These are phyloP conservation scores for Drosophila setosimentum DNA, from an alignment of 2,888 invertebrate genomes.

Conservation along the genomic window DNA sequence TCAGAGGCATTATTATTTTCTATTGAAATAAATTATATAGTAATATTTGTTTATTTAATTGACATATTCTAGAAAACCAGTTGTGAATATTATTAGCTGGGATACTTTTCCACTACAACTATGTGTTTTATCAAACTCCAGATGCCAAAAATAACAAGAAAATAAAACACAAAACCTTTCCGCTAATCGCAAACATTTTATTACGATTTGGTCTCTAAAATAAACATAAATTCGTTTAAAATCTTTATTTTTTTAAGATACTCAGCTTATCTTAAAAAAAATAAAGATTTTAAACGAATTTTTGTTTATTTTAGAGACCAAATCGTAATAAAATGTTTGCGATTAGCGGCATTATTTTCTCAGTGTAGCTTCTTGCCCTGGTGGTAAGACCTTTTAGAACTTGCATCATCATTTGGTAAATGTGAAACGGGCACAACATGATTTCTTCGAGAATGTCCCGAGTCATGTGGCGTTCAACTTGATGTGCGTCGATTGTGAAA, in stretches of 20 bases:
- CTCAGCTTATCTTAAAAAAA: not conserved
- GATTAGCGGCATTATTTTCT: constrained; percentile 1
- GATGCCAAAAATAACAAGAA: not conserved
- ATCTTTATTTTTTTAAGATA: too few relatives aligned
- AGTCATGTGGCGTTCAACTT: constrained; percentile 45
- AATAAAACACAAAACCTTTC: not conserved
- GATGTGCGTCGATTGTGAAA: constrained; percentile 60
- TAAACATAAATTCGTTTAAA: too few relatives aligned
- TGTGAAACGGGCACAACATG: constrained; percentile 42
- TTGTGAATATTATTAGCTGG: not conserved
- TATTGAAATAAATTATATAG: not conserved
- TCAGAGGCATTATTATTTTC: not conserved
- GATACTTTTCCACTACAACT: not conserved
- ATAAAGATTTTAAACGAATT: not conserved
- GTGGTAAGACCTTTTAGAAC: constrained; percentile 43
- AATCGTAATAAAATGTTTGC: too few relatives aligned
- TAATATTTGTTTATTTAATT: not conserved
- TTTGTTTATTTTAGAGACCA: not conserved
- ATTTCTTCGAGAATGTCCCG: constrained; percentile 38
- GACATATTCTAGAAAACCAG: not conserved
- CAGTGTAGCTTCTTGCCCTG: constrained; percentile 13
- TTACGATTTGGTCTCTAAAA: not conserved
- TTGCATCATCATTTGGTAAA: constrained; percentile 55
- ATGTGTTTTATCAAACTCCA: not conserved
- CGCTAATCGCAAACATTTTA: not conserved